Evolutionary conservation across 2,113 vertebrate genomes (phyloP).

Genomic region (Silurus glanis): DNA sequence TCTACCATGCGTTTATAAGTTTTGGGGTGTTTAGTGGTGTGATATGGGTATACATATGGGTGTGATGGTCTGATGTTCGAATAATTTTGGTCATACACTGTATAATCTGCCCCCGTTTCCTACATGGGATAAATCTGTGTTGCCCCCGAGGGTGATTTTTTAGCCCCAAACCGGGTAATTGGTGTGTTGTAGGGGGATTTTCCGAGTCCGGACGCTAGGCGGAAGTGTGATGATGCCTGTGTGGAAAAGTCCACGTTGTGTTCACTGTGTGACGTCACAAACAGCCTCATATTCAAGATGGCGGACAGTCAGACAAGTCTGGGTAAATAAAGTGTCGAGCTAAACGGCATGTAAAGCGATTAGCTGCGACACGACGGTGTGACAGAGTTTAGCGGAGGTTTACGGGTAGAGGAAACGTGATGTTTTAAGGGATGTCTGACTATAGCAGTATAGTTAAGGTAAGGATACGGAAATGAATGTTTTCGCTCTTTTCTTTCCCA

Average conservation of each 20-base stretch:
- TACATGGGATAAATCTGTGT: not conserved
- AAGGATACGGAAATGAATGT: not conserved
- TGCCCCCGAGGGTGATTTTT: not conserved
- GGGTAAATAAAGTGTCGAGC: slow-evolving; percentile 16
- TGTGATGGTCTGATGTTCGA: not conserved
- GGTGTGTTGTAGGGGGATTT: not conserved
- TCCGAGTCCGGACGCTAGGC: not conserved
- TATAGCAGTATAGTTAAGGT: not conserved
- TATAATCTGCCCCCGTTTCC: not conserved
- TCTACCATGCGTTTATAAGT: not conserved
- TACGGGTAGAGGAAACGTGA: no score
- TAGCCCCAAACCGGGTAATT: not conserved
- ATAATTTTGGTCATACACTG: not conserved
- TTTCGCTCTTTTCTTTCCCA: not conserved
- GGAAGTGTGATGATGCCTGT: not conserved
- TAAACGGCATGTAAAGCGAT: not conserved
- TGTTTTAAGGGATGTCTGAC: not conserved
- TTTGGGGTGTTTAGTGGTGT: not conserved
- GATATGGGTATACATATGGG: not conserved
- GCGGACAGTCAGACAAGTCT: slow-evolving; percentile 11
- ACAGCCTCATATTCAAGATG: slow-evolving; percentile 21
- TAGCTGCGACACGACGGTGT: not conserved
- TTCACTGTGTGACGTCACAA: slow-evolving; percentile 1
- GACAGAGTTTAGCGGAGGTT: not conserved
- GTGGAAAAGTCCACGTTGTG: not conserved